A percentile compares a stretch with the other conserved stretches of the same genome.
Evolutionary conservation across 2,797 vertebrate species (phyloP).

Genomic region (Carapus acus): DNA sequence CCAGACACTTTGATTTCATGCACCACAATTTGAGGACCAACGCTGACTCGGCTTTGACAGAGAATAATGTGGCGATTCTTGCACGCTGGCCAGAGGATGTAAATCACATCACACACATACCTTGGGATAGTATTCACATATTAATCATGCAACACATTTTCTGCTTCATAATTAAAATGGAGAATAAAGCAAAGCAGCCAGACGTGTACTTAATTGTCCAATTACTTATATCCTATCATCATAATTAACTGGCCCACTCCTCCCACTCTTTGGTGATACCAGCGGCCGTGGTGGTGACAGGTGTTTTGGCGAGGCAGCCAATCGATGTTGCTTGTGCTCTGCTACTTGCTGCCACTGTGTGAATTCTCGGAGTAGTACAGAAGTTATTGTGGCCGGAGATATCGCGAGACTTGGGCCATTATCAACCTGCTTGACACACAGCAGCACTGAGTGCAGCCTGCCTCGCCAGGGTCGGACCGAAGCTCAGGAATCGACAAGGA

Average conservation of each 20-base stretch:
- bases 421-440: slow-evolving; percentile 85
- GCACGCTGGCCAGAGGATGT: no score
- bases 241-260: not conserved
- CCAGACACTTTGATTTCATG: no score
- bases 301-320: slow-evolving; percentile 54
- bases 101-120: no score
- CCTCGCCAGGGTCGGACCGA: slow-evolving; percentile 69
- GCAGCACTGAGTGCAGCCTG: slow-evolving; percentile 75
- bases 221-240: not conserved
- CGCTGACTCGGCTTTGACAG: no score
- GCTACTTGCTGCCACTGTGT: slow-evolving; percentile 77
- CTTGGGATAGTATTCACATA: no score
- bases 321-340: slow-evolving; percentile 52
- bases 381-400: slow-evolving; percentile 68
- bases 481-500: slow-evolving; percentile 70
- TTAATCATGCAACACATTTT: no score
- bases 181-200: no score
- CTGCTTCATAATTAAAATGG: no score
- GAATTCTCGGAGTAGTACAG: slow-evolving; percentile 73
- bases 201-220: not conserved
- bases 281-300: slow-evolving; percentile 41
- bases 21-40: no score
- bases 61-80: no score
- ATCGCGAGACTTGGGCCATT: slow-evolving; percentile 86
- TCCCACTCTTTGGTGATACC: not conserved